These are phyloP conservation scores for Dromococcyx pavoninus DNA, from an alignment of 2,797 vertebrate species.

Conservation along the genomic window DNA sequence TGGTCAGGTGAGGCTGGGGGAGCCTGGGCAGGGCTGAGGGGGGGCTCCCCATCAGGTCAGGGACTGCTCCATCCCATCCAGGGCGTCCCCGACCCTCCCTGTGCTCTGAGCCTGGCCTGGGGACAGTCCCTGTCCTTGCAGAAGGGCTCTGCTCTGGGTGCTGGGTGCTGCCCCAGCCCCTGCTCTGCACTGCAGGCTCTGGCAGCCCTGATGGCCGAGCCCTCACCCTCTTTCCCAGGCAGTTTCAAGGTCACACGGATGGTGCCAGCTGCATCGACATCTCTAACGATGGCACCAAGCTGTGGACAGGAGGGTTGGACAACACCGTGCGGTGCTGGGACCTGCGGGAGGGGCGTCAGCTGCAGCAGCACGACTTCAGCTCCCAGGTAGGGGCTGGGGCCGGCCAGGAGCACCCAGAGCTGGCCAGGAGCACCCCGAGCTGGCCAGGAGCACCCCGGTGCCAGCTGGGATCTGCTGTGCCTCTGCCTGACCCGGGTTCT, in stretches of 20 bases:
- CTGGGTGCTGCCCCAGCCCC: neutral
- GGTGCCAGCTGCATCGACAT: constrained; percentile 90
- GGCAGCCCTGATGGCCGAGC: neutral
- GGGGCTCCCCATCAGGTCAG: too few species aligned
- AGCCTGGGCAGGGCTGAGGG: too few species aligned
- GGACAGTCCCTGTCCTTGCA: neutral
- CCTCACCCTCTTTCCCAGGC: constrained; percentile 27
- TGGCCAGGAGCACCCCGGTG: rapidly evolving
- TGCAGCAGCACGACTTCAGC: constrained; percentile 88
- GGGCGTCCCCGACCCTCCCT: too few species aligned
- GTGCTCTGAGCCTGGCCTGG: neutral
- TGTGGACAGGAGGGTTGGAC: constrained; percentile 89
- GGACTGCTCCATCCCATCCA: too few species aligned
- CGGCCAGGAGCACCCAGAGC: rapidly evolving
- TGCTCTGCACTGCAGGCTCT: neutral
- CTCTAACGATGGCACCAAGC: constrained; percentile 84
- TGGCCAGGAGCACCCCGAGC: rapidly evolving
- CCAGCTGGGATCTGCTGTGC: too few species aligned
- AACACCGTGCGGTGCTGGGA: constrained; percentile 91
- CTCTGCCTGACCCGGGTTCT: rapidly evolving
- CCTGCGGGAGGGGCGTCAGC: constrained; percentile 86
- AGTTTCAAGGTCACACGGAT: constrained; percentile 77
- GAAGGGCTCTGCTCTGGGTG: neutral
- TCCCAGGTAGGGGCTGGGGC: constrained; percentile 72
- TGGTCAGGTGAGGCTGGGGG: constrained; percentile 78